Evolutionary conservation across 2,797 vertebrate genomes (phyloP).

Genomic region (Phoxinus dragarum): DNA sequence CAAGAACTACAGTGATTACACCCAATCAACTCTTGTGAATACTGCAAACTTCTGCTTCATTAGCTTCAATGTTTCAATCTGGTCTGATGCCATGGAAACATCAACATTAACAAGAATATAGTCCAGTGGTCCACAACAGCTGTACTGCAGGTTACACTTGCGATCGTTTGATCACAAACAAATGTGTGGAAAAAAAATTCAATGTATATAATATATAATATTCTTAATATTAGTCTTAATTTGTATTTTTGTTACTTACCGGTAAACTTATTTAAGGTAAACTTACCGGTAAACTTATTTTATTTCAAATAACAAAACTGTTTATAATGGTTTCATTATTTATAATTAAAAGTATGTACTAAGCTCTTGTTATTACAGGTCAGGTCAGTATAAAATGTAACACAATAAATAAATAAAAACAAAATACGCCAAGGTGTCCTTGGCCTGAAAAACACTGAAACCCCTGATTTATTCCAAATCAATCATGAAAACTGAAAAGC

Average conservation of each 20-base stretch:
- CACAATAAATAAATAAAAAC: too few relatives aligned
- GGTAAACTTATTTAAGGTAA: too few relatives aligned
- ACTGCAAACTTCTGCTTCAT: not conserved
- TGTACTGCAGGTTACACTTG: not conserved
- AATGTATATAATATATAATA: not conserved
- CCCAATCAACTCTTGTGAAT: not conserved
- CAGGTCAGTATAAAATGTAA: not conserved
- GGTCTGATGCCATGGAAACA: not conserved
- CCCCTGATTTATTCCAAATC: not conserved
- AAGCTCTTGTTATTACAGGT: not conserved
- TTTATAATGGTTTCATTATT: not conserved
- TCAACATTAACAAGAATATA: not conserved
- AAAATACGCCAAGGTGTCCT: not conserved
- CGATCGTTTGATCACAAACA: not conserved
- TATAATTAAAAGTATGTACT: too few relatives aligned
- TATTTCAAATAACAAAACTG: too few relatives aligned
- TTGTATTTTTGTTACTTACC: not conserved
- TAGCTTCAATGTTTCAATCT: not conserved
- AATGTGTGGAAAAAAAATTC: not conserved
- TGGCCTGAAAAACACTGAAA: not conserved
- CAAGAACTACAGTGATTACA: constrained; percentile 8
- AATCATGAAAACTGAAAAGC: too few relatives aligned
- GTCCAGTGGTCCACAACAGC: not conserved
- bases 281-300: too few relatives aligned
- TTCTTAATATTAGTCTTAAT: not conserved